Evolutionary conservation across 2,113 vertebrate species (phyloP).

Genomic region (Sprattus sprattus): DNA sequence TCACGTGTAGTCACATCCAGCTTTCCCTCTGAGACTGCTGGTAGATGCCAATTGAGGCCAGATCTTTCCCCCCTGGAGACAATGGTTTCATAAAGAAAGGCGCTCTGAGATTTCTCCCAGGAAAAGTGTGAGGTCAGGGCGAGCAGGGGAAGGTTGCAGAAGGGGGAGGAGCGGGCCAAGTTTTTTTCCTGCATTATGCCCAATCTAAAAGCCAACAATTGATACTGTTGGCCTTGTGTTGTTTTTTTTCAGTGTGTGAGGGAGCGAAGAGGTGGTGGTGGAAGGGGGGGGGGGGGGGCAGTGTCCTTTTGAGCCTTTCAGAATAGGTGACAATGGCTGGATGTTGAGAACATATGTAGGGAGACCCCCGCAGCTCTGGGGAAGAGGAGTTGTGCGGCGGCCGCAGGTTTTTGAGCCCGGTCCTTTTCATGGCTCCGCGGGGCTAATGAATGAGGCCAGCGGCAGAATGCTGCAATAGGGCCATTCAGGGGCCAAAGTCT

Average conservation of each 20-base stretch:
- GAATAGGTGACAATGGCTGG: conserved; percentile 94
- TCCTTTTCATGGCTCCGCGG: conserved; percentile 82
- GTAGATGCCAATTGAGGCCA: conserved; percentile 44
- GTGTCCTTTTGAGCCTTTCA: conserved; percentile 94
- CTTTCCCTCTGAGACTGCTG: conserved; percentile 27
- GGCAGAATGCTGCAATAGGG: conserved; percentile 91
- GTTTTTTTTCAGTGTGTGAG: conserved; percentile 70
- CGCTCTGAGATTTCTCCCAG: conserved; percentile 63
- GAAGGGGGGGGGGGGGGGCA: conserved; percentile 36
- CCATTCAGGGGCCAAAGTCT: conserved; percentile 92
- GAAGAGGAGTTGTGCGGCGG: conserved; percentile 90
- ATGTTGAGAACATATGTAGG: conserved; percentile 99
- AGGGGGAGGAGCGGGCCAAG: conserved; percentile 23
- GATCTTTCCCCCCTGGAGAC: conserved; percentile 36
- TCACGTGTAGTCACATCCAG: background rate
- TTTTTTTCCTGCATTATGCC: conserved; percentile 83
- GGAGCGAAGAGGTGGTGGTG: conserved; percentile 46
- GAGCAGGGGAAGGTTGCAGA: conserved; percentile 41
- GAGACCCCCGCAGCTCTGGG: conserved; percentile 92
- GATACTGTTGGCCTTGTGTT: conserved; percentile 91
- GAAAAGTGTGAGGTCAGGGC: conserved; percentile 64
- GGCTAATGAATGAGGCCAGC: conserved; percentile 95
- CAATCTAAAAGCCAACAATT: conserved; percentile 94
- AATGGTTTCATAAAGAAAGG: conserved; percentile 45
- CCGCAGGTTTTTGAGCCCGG: conserved; percentile 81